Conservation (phyloP, 2,888 invertebrate species). For the Ochropleura plecta region DNA sequence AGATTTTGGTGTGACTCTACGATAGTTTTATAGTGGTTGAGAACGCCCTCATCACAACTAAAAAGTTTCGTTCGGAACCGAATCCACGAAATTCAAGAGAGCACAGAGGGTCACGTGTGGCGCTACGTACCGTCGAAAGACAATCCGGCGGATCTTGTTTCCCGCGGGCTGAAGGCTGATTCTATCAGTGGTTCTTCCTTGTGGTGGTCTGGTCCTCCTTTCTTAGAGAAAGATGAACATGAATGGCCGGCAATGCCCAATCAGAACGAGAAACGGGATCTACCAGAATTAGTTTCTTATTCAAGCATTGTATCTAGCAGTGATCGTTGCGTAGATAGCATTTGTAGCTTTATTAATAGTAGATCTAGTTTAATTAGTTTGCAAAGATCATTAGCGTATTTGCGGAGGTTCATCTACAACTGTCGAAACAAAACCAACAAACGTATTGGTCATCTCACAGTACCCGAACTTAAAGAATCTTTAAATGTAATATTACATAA, state of each 20-base stretch:
- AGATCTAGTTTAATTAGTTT: neutral
- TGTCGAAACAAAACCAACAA: conserved; percentile 7
- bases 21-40: too few species aligned
- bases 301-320: neutral
- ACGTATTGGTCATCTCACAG: neutral
- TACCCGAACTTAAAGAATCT: neutral
- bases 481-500: neutral
- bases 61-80: too few species aligned
- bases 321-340: neutral
- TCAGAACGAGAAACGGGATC: neutral
- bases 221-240: neutral
- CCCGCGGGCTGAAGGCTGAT: conserved; percentile 8
- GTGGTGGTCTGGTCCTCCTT: conserved; percentile 3
- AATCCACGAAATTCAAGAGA: too few species aligned
- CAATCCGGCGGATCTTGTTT: neutral
- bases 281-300: neutral
- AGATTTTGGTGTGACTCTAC: too few species aligned
- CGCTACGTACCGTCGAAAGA: neutral
- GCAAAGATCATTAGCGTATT: neutral
- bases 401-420: conserved; percentile 1
- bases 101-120: conserved; percentile 4
- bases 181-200: conserved; percentile 1
- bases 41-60: too few species aligned
- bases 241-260: conserved; percentile 1
- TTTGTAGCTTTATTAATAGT: neutral